Evolutionary conservation across 1,140 invertebrate species (phyloP).

Genomic region (Sitobion miscanthi): DNA sequence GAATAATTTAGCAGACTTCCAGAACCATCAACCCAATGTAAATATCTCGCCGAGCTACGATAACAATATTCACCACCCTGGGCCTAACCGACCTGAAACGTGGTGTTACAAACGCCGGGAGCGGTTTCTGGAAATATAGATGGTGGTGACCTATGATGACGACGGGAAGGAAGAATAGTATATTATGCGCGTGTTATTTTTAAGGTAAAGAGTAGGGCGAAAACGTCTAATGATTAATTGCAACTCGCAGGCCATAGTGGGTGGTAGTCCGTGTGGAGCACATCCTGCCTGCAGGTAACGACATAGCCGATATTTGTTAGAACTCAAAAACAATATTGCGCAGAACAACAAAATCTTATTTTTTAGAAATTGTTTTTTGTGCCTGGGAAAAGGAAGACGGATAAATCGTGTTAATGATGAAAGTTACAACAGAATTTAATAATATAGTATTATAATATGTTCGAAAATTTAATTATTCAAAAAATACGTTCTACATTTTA

Average conservation of each 20-base stretch:
- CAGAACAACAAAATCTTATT: background rate
- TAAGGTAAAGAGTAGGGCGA: background rate
- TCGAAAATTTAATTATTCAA: background rate
- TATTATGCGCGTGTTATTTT: background rate
- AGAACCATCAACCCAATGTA: background rate
- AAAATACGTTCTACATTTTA: background rate
- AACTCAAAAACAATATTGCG: background rate
- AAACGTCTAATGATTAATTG: conserved; percentile 37
- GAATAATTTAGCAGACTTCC: background rate
- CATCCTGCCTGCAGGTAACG: background rate
- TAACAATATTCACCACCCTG: background rate
- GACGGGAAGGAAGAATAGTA: background rate
- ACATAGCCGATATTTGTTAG: background rate
- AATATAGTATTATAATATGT: no score
- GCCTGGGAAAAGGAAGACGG: background rate
- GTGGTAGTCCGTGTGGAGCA: no score
- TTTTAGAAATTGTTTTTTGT: background rate
- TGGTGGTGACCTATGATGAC: background rate
- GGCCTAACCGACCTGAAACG: background rate
- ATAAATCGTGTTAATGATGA: background rate
- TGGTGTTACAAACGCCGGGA: background rate
- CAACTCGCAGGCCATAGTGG: background rate
- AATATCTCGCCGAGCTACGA: background rate
- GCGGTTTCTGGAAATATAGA: background rate
- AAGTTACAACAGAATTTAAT: background rate